These are phyloP conservation scores for Morbakka virulenta DNA, from an alignment of 30 jellyfish, hydroid and myxozoan genomes.

Conservation along the genomic window DNA sequence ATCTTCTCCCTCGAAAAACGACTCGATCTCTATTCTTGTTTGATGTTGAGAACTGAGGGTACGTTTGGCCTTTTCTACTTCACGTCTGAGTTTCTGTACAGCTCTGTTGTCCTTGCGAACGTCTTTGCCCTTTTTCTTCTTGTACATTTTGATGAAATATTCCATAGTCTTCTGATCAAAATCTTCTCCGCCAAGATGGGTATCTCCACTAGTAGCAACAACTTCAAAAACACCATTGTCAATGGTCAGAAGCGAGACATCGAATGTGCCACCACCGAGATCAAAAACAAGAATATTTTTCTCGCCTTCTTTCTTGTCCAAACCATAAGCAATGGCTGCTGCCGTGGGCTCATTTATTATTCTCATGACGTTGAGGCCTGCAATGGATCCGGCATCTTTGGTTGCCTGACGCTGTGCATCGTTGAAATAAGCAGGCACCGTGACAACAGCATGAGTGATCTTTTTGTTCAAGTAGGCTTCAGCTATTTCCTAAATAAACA, in stretches of 20 bases:
- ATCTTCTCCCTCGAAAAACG: slow-evolving; percentile 95
- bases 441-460: slow-evolving; percentile 99
- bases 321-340: slow-evolving; percentile 99
- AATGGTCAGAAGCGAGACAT: slow-evolving; percentile 95
- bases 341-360: slow-evolving; percentile 99
- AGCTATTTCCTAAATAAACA: slow-evolving; percentile 87
- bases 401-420: slow-evolving; percentile 99
- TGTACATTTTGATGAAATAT: slow-evolving; percentile 92
- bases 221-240: slow-evolving; percentile 99
- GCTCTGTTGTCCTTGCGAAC: slow-evolving; percentile 95
- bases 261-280: slow-evolving; percentile 99
- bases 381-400: slow-evolving; percentile 99
- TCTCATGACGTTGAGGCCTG: slow-evolving; percentile 98
- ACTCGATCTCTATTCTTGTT: slow-evolving; percentile 95
- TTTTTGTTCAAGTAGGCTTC: slow-evolving; percentile 98
- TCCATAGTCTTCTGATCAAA: slow-evolving; percentile 99
- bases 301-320: slow-evolving; percentile 98
- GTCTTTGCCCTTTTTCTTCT: slow-evolving; percentile 97
- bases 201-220: slow-evolving; percentile 99
- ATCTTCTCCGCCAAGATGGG: slow-evolving; percentile 99
- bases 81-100: slow-evolving; percentile 98
- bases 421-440: slow-evolving; percentile 99
- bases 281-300: slow-evolving; percentile 99
- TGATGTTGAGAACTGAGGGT: slow-evolving; percentile 99
- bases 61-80: slow-evolving; percentile 99